Conservation (phyloP, 2,113 vertebrate species). For the Antechinus flavipes region DNA sequence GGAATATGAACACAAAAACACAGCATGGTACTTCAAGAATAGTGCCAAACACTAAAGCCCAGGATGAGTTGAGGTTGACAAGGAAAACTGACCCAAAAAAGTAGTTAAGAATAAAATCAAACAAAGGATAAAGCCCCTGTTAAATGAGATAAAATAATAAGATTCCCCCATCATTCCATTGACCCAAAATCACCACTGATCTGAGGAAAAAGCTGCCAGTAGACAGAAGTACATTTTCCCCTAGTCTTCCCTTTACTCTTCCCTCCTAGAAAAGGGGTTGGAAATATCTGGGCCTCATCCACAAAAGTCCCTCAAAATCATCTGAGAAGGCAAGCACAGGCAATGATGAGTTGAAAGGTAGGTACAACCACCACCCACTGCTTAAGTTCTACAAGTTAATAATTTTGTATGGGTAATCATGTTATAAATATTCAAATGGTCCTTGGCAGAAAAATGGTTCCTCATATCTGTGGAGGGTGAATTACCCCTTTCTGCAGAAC, state of each 20-base stretch:
- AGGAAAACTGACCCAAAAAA: not conserved
- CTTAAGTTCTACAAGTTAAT: too few species aligned
- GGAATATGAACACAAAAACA: not conserved
- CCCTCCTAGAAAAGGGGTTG: too few species aligned
- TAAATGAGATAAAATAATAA: not conserved
- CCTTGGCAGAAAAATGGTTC: too few species aligned
- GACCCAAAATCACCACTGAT: not conserved
- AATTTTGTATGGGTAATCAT: too few species aligned
- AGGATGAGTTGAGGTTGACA: not conserved
- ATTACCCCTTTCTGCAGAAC: not conserved
- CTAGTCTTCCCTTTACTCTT: not conserved
- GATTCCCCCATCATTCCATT: not conserved
- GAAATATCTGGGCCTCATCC: too few species aligned
- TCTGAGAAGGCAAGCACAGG: too few species aligned
- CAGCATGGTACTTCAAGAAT: not conserved
- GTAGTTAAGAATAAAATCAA: not conserved
- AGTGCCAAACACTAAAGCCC: not conserved
- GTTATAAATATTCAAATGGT: too few species aligned
- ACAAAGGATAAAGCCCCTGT: not conserved
- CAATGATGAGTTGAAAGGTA: too few species aligned
- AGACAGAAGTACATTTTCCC: not conserved
- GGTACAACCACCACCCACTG: too few species aligned
- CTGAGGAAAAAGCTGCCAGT: not conserved
- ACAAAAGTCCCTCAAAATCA: too few species aligned
- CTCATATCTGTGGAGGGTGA: not conserved